Evolutionary conservation across 2,797 vertebrate genomes (phyloP), one percentile per base, ranked within the genome.

Genomic region (Neosilurus mollespiculum): DNA sequence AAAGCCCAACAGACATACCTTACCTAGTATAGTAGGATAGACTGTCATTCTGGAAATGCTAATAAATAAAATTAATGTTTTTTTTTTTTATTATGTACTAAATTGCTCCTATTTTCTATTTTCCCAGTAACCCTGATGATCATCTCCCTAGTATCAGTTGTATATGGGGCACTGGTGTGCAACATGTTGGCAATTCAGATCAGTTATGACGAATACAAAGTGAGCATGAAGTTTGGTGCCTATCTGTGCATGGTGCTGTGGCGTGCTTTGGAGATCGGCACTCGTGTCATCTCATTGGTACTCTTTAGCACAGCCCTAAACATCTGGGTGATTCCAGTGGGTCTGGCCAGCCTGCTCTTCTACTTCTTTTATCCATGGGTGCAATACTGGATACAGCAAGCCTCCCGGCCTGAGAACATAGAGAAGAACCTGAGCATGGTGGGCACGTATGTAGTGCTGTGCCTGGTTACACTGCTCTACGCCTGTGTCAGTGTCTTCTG

Each of bases 401-500:
- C 91, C 81, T 94, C 91, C 15, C 90, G 98, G 87, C 93, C 96
- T 0, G 93, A 96, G 85, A 95, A 95, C 18, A 89, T 98, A 0
- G 98, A 99, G 91, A 98, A 97, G 86, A 97, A 97, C 91, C 95
- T 98, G 85, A 98, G 96, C 9, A 94, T 93, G 71, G 84, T 99
- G 79, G 98, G 96, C 89, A 98, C 97, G 0, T 88, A 93, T 0
- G 92, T 96, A 66, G 98, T 98, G 83, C 94, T 99, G 79, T 93
- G 92, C 9, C 93, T 97, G 87, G 91, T 99, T 88, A 98, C 97
- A 0, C 81, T 98, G 22, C 96, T 99, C 64, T 99, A 98, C 0
- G 96, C 97, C 72, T 96, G 96, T 92, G 98, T 99, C 93, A 99
- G 98, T 87, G 84, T 97, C 90, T 99, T 98, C 94, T 99, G 98